Base-by-base conservation (phyloP, 2,113 vertebrate genomes). In the Scomber japonicus region DNA sequence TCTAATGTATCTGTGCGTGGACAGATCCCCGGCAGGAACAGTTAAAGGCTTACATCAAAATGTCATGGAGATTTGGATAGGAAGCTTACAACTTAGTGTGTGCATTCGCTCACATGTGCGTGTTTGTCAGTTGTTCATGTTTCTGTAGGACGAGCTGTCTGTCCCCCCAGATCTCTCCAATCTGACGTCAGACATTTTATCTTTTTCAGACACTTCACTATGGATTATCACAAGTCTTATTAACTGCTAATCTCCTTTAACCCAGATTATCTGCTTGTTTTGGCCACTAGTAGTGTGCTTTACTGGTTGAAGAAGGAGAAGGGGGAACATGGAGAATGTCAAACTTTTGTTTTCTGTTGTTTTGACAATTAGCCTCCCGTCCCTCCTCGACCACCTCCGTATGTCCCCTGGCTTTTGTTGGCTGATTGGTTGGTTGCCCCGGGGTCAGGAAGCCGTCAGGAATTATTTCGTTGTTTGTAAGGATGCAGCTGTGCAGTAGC, bases 201-300 rank as follows among this genome's bases (percentile, higher is more conserved):
- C 83, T 75, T 75, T 75, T 70, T 82, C 50, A 64, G 81, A 84
- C 74, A 71, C 69, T 71, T 80, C 71, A 63, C 51, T 78, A 14
- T 84, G 87, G 82, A 86, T 84, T 87, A 82, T 30, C 81, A 82
- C 56, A 74, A 75, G 81, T 75, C 68, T 84, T 85, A 85, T 78
- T 82, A 83, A 55, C 46, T 14, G 70, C 79, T 93, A 90, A 92
- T 89, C 90, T 91, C 76, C 86, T 91, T 80, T 80, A 92, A 81
- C 63, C 81, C 88, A 87, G 88, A 89, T 91, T 82, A 92, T 91
- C 80, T 87, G 56, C 78, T 86, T 71, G 82, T 88, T 82, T 82
- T 64, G 71, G 75, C 66, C 51, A 16, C 85, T 86, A 57, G 71
- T 51, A 50, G 68, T 62, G 71, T 11, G 55, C 45, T 21, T 56